Evolutionary conservation across 2,888 invertebrate species (phyloP).

Genomic region (Itoplectis maculator): DNA sequence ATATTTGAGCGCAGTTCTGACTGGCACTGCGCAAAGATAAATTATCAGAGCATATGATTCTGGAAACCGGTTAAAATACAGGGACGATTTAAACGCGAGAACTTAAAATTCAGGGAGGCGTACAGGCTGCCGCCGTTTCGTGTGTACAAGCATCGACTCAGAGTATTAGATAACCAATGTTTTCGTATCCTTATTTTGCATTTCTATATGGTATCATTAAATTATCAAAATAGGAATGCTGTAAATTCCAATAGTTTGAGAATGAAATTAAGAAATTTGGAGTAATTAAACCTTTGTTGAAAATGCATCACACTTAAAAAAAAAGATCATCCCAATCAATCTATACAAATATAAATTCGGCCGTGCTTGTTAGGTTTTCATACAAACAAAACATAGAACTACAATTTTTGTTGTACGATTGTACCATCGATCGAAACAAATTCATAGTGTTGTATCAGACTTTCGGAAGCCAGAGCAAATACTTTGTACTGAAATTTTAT

Average conservation of each 20-base stretch:
- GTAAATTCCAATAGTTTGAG: not conserved
- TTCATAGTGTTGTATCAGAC: not conserved
- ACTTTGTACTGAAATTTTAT: not conserved
- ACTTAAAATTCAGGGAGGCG: not conserved
- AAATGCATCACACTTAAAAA: not conserved
- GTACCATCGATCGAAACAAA: no score
- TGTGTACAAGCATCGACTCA: not conserved
- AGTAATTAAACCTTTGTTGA: not conserved
- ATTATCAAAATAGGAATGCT: not conserved
- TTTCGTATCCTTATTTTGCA: not conserved
- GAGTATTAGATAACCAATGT: conserved; percentile 12
- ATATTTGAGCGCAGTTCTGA: not conserved
- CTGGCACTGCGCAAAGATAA: not conserved
- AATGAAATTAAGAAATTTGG: not conserved
- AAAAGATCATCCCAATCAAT: not conserved
- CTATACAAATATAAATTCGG: no score
- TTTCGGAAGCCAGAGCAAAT: not conserved
- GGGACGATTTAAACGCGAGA: not conserved
- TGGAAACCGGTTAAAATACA: not conserved
- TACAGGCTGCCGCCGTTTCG: not conserved
- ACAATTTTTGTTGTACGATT: not conserved
- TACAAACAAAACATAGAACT: no score
- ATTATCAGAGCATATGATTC: not conserved
- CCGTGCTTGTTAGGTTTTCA: no score
- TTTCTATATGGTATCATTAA: not conserved